These are phyloP conservation scores for Telmatherina bonti DNA, from an alignment of 2,797 vertebrate genomes.

Conservation along the genomic window DNA sequence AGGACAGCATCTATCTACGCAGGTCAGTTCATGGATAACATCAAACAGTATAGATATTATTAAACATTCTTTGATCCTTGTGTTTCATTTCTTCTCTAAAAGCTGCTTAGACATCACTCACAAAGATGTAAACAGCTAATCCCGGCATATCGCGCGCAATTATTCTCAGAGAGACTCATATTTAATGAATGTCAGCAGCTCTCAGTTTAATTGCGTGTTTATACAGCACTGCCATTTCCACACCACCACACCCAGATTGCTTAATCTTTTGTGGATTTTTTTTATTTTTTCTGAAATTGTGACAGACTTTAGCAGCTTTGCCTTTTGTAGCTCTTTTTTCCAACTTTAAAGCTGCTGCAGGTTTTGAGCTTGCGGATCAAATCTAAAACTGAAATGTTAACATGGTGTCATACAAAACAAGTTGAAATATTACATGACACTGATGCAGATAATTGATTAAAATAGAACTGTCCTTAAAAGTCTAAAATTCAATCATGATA, in stretches of 20 bases:
- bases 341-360: neutral
- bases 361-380: neutral
- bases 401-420: constrained; percentile 1
- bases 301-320: constrained; percentile 3
- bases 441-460: constrained; percentile 1
- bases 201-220: constrained; percentile 62
- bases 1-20: constrained; percentile 15
- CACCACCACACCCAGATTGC: constrained; percentile 21
- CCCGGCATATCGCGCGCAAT: constrained; percentile 28
- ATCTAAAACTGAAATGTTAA: neutral
- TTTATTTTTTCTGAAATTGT: neutral
- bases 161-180: constrained; percentile 62
- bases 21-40: constrained; percentile 29
- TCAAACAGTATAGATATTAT: constrained; percentile 9
- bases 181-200: constrained; percentile 64
- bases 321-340: neutral
- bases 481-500: neutral
- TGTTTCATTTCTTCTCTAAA: constrained; percentile 28
- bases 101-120: constrained; percentile 45
- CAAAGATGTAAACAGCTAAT: constrained; percentile 40
- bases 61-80: constrained; percentile 26
- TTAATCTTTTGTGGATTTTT: constrained; percentile 14
- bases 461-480: neutral
- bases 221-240: constrained; percentile 51
- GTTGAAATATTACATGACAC: neutral